Evolutionary conservation across 2,113 vertebrate species (phyloP), one percentile per base, ranked within the genome.

Genomic region (Australoheros scitulus): DNA sequence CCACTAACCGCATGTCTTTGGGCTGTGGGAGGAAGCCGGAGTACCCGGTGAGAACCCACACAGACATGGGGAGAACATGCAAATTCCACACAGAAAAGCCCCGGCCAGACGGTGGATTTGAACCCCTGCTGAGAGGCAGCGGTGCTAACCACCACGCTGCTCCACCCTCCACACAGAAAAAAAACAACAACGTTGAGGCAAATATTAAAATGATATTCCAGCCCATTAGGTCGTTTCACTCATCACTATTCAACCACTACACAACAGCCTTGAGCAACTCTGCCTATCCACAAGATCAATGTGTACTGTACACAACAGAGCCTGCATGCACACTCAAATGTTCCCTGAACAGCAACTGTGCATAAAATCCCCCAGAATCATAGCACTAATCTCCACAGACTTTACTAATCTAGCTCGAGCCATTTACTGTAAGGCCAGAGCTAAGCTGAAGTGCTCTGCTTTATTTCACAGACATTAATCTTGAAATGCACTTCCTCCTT

Each of bases 361-460:
- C 56, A 50, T 18, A 29, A 29, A 52, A 80, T 50, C 36, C 79
- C 34, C 61, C 55, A 79, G 38, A 80, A 22, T 68, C 59, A 50
- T 60, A 5, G 14, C 38, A 63, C 36, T 10, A 38, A 38, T 10
- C 59, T 75, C 61, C 43, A 50, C 57, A 10, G 59, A 43, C 60
- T 76, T 84, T 14, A 77, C 83, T 90, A 77, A 90, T 85, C 77
- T 36, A 59, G 5, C 75, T 80, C 32, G 32, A 82, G 82, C 82
- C 56, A 61, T 78, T 89, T 78, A 58, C 77, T 43, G 20, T 24
- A 10, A 47, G 8, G 76, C 17, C 29, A 60, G n/a, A 29, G 68
- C 74, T 70, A 60, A 83, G 56, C 81, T 56, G 57, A 10, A 34
- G 18, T 6, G 61, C 36, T 80, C n/a, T 13, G 18, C 26, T 72